Conservation (phyloP, 2,888 invertebrate genomes). For the Drosophila mimica region DNA sequence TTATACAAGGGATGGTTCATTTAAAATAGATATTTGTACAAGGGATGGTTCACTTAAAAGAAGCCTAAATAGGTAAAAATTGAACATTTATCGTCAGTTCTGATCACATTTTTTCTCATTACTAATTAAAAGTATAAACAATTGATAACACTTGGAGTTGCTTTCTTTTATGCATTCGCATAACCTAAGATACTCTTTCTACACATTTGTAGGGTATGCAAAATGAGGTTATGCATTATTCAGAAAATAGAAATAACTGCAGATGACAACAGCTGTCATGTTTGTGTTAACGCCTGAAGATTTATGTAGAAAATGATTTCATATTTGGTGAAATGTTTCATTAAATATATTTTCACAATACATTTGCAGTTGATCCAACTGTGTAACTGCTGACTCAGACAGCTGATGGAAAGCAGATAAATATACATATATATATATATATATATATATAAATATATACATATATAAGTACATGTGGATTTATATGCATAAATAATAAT, state of each 20-base stretch:
- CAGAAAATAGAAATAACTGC: background rate
- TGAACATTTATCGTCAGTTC: too few species aligned
- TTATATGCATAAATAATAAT: slow-evolving; percentile 26
- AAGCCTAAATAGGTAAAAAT: too few species aligned
- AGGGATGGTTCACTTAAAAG: too few species aligned
- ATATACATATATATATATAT: background rate
- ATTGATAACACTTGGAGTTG: background rate
- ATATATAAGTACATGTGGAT: background rate
- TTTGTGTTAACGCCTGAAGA: slow-evolving; percentile 23
- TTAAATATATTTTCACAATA: background rate
- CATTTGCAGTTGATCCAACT: slow-evolving; percentile 21
- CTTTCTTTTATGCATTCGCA: background rate
- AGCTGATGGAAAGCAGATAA: slow-evolving; percentile 10
- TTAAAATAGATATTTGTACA: too few species aligned
- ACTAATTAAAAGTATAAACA: too few species aligned
- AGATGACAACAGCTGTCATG: slow-evolving; percentile 7
- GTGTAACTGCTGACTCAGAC: slow-evolving; percentile 39
- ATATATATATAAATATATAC: slow-evolving; percentile 2
- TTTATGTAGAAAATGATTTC: slow-evolving; percentile 21
- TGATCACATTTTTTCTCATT: too few species aligned
- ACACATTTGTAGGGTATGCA: background rate
- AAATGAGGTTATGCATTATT: background rate
- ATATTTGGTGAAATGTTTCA: slow-evolving; percentile 5
- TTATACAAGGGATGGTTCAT: background rate
- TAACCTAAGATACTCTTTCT: background rate